These are phyloP conservation scores for Otus scops DNA, from an alignment of 2,797 vertebrate genomes.

Conservation along the genomic window DNA sequence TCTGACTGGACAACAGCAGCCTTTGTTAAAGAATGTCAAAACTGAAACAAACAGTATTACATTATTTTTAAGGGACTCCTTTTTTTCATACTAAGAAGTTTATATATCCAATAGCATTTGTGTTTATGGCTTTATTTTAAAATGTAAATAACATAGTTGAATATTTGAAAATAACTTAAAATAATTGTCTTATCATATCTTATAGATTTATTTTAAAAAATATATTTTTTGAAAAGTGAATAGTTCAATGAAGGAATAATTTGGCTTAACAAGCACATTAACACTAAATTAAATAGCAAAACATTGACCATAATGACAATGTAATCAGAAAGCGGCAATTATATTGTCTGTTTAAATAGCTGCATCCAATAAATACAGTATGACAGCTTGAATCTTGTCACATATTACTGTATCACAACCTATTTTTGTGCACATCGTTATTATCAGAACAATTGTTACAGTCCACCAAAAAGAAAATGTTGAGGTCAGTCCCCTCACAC, in stretches of 20 bases:
- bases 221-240: not conserved
- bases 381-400: constrained; percentile 2
- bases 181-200: not conserved
- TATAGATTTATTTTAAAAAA: not conserved
- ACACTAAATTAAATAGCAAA: not conserved
- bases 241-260: not conserved
- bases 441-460: not conserved
- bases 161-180: not conserved
- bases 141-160: not conserved
- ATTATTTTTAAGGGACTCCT: not conserved
- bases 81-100: not conserved
- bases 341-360: not conserved
- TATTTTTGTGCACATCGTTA: accelerated
- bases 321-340: not conserved
- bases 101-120: not conserved
- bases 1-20: not conserved
- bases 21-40: not conserved
- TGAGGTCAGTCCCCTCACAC: not conserved
- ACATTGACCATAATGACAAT: not conserved
- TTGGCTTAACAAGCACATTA: not conserved
- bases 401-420: not conserved
- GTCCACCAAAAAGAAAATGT: not conserved
- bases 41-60: not conserved
- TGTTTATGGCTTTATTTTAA: not conserved
- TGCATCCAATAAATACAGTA: not conserved